A percentile compares a stretch with the other conserved stretches of the same genome.
These are phyloP conservation scores for Nibea albiflora DNA, from an alignment of 2,113 vertebrate species.

Conservation along the genomic window DNA sequence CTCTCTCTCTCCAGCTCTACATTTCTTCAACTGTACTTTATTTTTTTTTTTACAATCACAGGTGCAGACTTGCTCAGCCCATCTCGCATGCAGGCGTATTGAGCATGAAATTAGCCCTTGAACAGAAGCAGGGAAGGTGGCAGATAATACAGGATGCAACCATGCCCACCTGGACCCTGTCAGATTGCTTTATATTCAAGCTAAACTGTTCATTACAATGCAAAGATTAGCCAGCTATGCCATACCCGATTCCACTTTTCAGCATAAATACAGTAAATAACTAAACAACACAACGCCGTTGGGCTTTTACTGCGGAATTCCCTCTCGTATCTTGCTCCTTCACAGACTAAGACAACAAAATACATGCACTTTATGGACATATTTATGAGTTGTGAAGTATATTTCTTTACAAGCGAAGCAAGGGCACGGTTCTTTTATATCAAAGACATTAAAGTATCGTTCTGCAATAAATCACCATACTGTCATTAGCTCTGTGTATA, in stretches of 20 bases:
- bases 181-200: constrained; percentile 56
- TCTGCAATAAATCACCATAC: constrained; percentile 26
- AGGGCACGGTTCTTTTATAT: background rate
- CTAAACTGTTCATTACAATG: constrained; percentile 58
- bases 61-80: background rate
- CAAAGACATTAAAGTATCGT: constrained; percentile 13
- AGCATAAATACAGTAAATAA: constrained; percentile 18
- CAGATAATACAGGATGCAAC: constrained; percentile 23
- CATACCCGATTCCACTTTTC: constrained; percentile 46
- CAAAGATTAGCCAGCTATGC: constrained; percentile 27
- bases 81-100: constrained; percentile 11
- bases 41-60: constrained; percentile 6
- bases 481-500: constrained; percentile 7
- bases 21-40: background rate
- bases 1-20: no score
- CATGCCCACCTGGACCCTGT: constrained; percentile 49
- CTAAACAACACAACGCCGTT: constrained; percentile 19
- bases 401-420: background rate
- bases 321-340: background rate
- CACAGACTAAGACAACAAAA: constrained; percentile 25
- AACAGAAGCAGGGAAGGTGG: constrained; percentile 33
- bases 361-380: background rate
- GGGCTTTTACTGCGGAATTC: constrained; percentile 20
- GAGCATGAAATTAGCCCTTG: constrained; percentile 57
- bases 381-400: no score